Percentiles rank a stretch among this genome's conserved stretches.
phyloP scores from a whole-genome alignment of 2,113 vertebrate genomes.

The Strix aluco region DNA sequence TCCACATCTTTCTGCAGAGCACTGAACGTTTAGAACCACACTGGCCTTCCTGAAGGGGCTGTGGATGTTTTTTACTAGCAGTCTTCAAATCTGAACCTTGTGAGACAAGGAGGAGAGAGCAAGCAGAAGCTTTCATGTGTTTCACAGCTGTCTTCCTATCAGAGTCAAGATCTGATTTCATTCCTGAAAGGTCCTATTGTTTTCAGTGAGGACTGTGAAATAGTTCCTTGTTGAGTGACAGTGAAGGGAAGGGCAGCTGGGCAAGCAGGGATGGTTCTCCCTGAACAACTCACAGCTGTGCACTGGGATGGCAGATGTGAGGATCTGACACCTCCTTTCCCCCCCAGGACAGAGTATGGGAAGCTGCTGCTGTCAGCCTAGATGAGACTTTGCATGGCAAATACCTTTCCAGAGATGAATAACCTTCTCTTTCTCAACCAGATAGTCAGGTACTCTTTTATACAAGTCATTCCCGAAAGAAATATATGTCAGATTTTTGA shows the following conservation, averaged over 20 bases:
- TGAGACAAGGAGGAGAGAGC: conserved; percentile 32
- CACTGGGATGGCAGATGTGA: conserved; percentile 18
- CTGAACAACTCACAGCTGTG: conserved; percentile 46
- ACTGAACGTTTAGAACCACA: fast-evolving
- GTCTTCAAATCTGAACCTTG: conserved; percentile 31
- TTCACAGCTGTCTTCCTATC: conserved; percentile 66
- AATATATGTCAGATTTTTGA: background rate
- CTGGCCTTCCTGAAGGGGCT: background rate
- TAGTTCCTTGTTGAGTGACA: conserved; percentile 64
- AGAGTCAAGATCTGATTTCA: conserved; percentile 63
- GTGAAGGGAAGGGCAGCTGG: conserved; percentile 73
- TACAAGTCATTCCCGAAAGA: background rate
- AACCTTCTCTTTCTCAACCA: background rate
- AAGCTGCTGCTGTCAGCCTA: conserved; percentile 1
- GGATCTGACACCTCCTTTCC: background rate
- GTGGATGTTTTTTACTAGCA: background rate
- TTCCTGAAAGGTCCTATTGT: conserved; percentile 73
- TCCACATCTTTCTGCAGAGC: background rate
- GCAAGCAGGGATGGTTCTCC: conserved; percentile 31
- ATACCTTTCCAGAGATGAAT: background rate
- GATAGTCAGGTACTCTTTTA: background rate
- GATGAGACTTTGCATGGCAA: background rate
- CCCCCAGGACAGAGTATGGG: background rate
- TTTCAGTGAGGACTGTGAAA: conserved; percentile 59
- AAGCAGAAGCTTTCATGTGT: conserved; percentile 54